Percentiles rank a stretch among this genome's conserved stretches.
phyloP scores from a whole-genome alignment of 2,888 invertebrate species.

The Agrotis clavis region DNA sequence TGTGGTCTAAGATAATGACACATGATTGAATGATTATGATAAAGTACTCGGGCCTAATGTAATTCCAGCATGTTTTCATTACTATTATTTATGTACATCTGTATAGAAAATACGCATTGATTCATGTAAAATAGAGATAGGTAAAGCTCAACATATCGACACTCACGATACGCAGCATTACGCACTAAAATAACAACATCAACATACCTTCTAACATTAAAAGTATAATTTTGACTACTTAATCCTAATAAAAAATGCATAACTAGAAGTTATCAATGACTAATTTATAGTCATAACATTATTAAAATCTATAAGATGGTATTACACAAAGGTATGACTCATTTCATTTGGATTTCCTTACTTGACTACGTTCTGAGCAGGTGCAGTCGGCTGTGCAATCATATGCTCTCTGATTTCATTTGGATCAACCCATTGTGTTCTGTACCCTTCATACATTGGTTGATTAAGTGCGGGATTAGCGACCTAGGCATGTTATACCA shows the following conservation, averaged over 20 bases:
- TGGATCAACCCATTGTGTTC: background rate
- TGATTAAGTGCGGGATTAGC: background rate
- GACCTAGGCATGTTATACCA: background rate
- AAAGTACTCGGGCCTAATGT: slow-evolving; percentile 26
- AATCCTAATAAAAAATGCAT: slow-evolving; percentile 46
- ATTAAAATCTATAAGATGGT: slow-evolving; percentile 9
- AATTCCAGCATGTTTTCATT: slow-evolving; percentile 27
- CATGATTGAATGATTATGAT: background rate
- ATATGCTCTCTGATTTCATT: background rate
- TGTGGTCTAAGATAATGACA: background rate
- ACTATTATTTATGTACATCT: slow-evolving; percentile 41
- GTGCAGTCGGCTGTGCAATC: too few relatives aligned
- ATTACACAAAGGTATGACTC: background rate
- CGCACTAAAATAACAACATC: slow-evolving; percentile 3
- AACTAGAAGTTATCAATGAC: slow-evolving; percentile 41
- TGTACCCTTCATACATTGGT: background rate
- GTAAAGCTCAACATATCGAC: background rate
- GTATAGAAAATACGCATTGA: slow-evolving; percentile 3
- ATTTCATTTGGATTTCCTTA: background rate
- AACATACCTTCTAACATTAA: background rate
- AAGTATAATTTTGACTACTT: slow-evolving; percentile 30
- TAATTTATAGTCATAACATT: slow-evolving; percentile 26
- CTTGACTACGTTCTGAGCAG: background rate
- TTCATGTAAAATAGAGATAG: background rate
- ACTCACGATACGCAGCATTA: background rate